Conservation (phyloP, 2,888 invertebrate genomes). For the Pseudococcus viburni region DNA sequence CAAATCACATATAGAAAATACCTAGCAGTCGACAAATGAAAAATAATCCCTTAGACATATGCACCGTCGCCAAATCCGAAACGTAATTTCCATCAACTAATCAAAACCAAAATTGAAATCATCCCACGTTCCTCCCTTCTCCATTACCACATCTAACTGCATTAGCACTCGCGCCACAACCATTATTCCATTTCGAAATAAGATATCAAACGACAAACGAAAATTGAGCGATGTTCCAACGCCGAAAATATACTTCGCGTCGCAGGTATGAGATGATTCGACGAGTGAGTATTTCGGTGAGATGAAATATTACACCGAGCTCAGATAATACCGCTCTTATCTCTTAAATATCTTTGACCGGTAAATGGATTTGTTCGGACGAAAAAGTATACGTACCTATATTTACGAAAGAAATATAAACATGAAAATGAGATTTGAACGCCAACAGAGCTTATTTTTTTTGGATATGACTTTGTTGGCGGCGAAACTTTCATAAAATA, state of each 20-base stretch:
- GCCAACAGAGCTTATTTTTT: background rate
- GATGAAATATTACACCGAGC: background rate
- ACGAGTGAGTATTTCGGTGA: background rate
- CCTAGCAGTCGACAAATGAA: no score
- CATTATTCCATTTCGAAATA: background rate
- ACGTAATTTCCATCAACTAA: background rate
- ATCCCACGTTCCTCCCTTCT: background rate
- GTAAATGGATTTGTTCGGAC: background rate
- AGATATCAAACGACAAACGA: constrained; percentile 22
- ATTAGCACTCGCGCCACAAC: background rate
- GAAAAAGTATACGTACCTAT: background rate
- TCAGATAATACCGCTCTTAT: background rate
- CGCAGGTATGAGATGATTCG: background rate
- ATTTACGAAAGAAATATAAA: background rate
- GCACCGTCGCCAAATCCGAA: background rate
- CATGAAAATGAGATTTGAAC: constrained; percentile 32
- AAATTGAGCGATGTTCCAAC: background rate
- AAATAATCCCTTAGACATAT: no score
- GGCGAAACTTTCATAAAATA: constrained; percentile 16
- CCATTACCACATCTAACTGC: background rate
- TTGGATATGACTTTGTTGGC: background rate
- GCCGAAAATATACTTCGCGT: background rate
- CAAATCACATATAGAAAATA: no score
- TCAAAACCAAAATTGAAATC: background rate
- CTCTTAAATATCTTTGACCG: constrained; percentile 26